Conservation (phyloP, 1,140 invertebrate species). For the Batillaria attramentaria region DNA sequence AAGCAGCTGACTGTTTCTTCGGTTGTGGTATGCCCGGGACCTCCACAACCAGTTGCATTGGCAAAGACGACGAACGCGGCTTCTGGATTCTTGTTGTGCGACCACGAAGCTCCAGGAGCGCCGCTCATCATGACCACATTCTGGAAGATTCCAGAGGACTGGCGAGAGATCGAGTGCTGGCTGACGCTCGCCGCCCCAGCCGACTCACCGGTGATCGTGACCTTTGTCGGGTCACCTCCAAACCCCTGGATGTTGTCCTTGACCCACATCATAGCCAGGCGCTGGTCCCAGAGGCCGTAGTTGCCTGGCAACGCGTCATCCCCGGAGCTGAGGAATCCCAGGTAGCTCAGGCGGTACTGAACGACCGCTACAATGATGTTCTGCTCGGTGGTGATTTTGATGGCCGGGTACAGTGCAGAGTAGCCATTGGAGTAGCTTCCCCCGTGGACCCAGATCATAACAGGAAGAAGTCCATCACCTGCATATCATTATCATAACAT, state of each 20-base stretch:
- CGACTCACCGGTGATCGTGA: slow-evolving; percentile 23
- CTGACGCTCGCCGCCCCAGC: slow-evolving; percentile 24
- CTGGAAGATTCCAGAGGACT: not conserved
- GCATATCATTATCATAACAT: not conserved
- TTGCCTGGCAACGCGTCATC: slow-evolving; percentile 21
- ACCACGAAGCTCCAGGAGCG: not conserved
- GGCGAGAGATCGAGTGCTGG: not conserved
- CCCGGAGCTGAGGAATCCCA: slow-evolving; percentile 29
- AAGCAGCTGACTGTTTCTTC: too few species aligned
- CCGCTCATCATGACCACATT: slow-evolving; percentile 13
- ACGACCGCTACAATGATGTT: slow-evolving; percentile 18
- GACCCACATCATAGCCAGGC: slow-evolving; percentile 34
- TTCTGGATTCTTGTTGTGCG: not conserved
- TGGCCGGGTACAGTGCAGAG: not conserved
- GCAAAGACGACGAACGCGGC: too few species aligned
- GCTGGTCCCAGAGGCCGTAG: slow-evolving; percentile 32
- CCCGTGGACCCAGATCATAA: slow-evolving; percentile 14
- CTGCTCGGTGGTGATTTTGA: not conserved
- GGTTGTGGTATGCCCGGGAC: too few species aligned
- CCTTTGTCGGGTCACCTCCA: slow-evolving; percentile 22
- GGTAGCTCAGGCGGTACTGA: slow-evolving; percentile 27
- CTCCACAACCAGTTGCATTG: too few species aligned
- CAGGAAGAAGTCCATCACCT: not conserved
- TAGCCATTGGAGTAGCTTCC: not conserved
- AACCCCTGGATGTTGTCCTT: slow-evolving; percentile 30